Evolutionary conservation across 2,113 vertebrate genomes (phyloP), one percentile per base, ranked within the genome.

Genomic region (Athene cunicularia): DNA sequence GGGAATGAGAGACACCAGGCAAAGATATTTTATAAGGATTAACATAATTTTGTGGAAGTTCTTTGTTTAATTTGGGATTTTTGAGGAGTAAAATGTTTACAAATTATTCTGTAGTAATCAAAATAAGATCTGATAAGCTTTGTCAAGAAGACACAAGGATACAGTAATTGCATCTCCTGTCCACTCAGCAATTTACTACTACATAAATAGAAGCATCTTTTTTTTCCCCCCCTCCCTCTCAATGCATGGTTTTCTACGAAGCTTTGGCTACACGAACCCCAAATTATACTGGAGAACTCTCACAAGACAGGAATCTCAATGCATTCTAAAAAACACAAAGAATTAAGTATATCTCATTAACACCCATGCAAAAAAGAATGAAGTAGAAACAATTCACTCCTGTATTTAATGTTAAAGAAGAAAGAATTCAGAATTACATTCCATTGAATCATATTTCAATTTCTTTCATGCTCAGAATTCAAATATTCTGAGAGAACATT

Each of bases 221-320:
- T 13, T 21, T 10, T 41, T 10, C 28, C 5, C 2, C 8, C 2
- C 3, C 4, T 19, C 3, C 9, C 3, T 2, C 6, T 3, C 56
- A 41, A 3, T 9, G 27, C 58, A 43, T 27, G 18, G 14, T 55
- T 88, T 90, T 56, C 60, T 45, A 35, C 9, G 23, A 88, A 45
- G 33, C 37, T 88, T 67, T 90, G 60, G 41, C 26, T 75, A 63
- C 14, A 79, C 9, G 39, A 71, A 60, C 14, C 10, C 63, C 64
- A 91, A 87, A 75, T 60, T 20, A 67, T 8, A 49, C 45, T 70
- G 16, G 4, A 92, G 41, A 71, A 52, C 37, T 52, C 22, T 76
- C 56, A 86, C 13, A 59, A 50, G 30, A 67, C 32, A 84, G 41
- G 35, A 66, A 74, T 52, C 49, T 58, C 45, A 58, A 20, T 11